Percentiles rank a stretch among this genome's conserved stretches.
Conservation (phyloP, 1,140 invertebrate species). For the Euglossa dilemma region DNA sequence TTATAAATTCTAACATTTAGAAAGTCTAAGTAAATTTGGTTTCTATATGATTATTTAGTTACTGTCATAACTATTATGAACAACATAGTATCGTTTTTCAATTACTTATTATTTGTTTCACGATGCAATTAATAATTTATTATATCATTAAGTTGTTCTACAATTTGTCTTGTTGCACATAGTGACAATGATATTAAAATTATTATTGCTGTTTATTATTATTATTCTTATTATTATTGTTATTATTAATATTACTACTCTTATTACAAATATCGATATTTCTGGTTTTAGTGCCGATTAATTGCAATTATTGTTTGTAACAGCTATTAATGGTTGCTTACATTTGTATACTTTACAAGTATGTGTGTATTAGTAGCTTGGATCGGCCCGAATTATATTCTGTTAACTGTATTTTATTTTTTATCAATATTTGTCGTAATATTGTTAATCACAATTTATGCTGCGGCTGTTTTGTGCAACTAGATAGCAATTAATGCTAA, state of each 20-base stretch:
- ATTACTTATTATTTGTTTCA: not conserved
- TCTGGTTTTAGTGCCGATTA: conserved; percentile 20
- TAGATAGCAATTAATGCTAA: conserved; percentile 50
- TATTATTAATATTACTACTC: conserved; percentile 25
- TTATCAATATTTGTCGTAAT: conserved; percentile 29
- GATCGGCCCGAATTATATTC: not conserved
- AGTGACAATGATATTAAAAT: not conserved
- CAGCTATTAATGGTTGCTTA: not conserved
- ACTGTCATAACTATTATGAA: not conserved
- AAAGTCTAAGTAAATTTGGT: not conserved
- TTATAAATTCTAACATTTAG: not conserved
- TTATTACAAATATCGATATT: conserved; percentile 40
- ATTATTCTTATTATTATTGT: conserved; percentile 26
- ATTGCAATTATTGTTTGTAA: conserved; percentile 29
- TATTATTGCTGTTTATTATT: too few species aligned
- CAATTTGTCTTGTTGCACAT: too few species aligned
- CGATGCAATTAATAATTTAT: not conserved
- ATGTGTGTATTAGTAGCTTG: not conserved
- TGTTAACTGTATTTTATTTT: conserved; percentile 52
- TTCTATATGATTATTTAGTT: too few species aligned
- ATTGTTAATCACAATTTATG: conserved; percentile 1
- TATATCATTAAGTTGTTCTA: conserved; percentile 3
- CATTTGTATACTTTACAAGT: not conserved
- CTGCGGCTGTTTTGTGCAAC: conserved; percentile 21
- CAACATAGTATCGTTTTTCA: not conserved